These are phyloP conservation scores for Erannis defoliaria DNA, from an alignment of 2,888 invertebrate species.

Conservation along the genomic window DNA sequence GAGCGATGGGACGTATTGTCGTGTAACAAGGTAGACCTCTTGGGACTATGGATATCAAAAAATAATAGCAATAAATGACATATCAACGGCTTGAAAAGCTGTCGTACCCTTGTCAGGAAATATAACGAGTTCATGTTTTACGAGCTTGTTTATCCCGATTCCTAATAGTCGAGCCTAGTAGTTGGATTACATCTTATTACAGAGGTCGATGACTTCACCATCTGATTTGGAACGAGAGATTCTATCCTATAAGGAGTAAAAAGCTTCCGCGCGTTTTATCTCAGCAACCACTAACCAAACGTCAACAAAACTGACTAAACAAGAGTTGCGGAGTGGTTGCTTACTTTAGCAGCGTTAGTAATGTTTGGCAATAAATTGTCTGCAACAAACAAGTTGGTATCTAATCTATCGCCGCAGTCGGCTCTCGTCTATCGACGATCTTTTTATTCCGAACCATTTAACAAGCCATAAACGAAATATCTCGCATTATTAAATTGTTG, in stretches of 20 bases:
- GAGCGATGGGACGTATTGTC: conserved; percentile 1
- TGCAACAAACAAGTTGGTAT: conserved; percentile 70
- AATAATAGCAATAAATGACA: conserved; percentile 44
- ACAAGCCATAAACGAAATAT: conserved; percentile 66
- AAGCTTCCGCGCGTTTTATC: conserved; percentile 37
- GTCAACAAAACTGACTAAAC: conserved; percentile 47
- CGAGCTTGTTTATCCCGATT: conserved; percentile 65
- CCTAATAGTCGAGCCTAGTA: conserved; percentile 40
- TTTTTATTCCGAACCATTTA: conserved; percentile 79
- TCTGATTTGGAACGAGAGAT: conserved; percentile 24
- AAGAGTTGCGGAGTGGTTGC: conserved; percentile 50
- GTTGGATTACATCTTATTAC: conserved; percentile 38
- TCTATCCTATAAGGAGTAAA: conserved; percentile 21
- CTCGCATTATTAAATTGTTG: conserved; percentile 59
- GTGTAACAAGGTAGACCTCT: conserved; percentile 11
- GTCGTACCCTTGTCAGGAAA: conserved; percentile 63
- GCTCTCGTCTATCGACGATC: conserved; percentile 64
- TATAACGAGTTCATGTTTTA: conserved; percentile 65
- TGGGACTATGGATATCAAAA: conserved; percentile 25
- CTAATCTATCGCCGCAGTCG: conserved; percentile 53
- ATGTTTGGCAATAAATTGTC: conserved; percentile 71
- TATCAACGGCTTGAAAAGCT: conserved; percentile 51
- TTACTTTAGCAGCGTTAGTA: conserved; percentile 55
- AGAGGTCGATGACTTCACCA: conserved; percentile 41
- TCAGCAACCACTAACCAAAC: conserved; percentile 30